phyloP scores from a whole-genome alignment of 92 coral and sea anemone genomes.

The Palythoa heliodiscus region DNA sequence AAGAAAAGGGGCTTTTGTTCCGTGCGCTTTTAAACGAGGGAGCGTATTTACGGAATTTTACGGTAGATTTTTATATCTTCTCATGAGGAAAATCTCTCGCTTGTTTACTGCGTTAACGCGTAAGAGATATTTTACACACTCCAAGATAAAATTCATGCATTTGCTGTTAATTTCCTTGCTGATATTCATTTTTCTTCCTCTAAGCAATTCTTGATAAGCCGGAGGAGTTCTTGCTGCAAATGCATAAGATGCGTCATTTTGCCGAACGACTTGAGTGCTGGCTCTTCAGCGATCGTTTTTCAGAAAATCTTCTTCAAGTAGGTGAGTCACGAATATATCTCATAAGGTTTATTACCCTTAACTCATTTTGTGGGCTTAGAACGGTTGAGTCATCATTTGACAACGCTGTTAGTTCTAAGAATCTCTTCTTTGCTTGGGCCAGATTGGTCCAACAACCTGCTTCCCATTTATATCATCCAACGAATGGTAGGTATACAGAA shows the following conservation, averaged over 20 bases:
- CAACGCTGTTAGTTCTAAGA: background rate
- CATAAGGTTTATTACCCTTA: too few relatives aligned
- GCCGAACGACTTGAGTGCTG: conserved; percentile 95
- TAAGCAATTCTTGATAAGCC: conserved; percentile 93
- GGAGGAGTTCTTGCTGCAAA: conserved; percentile 86
- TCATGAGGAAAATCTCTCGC: too few relatives aligned
- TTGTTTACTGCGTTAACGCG: too few relatives aligned
- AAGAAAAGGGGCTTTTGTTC: too few relatives aligned
- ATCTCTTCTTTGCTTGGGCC: background rate
- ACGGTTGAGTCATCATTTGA: too few relatives aligned
- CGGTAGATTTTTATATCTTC: too few relatives aligned
- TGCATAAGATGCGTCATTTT: conserved; percentile 95
- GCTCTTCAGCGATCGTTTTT: conserved; percentile 87
- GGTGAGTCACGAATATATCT: conserved; percentile 52
- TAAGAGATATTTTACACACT: too few relatives aligned
- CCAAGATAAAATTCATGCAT: background rate
- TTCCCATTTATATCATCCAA: background rate
- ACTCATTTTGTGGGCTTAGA: too few relatives aligned
- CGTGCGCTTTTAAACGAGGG: too few relatives aligned
- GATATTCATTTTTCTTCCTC: background rate
- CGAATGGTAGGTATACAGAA: too few relatives aligned
- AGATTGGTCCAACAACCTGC: background rate
- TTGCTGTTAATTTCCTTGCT: background rate
- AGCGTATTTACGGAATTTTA: too few relatives aligned
- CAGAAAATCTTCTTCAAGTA: conserved; percentile 74